Conservation (phyloP, 2,888 invertebrate genomes). For the Clostera curtula region DNA sequence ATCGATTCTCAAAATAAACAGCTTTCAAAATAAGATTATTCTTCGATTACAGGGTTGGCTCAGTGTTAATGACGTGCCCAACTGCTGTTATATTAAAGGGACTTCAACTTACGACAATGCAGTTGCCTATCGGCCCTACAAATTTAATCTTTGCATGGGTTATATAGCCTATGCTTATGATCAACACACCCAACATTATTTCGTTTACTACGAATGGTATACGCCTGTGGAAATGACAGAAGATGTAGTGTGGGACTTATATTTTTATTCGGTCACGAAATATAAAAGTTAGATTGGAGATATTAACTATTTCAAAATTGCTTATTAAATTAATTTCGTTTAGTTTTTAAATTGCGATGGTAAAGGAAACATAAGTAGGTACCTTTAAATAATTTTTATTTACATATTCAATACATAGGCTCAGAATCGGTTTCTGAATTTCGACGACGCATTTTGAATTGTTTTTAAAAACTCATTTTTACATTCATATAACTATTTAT, state of each 20-base stretch:
- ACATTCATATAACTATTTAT: too few species aligned
- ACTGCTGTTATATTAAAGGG: conserved; percentile 10
- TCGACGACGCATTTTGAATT: too few species aligned
- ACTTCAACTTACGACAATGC: conserved; percentile 3
- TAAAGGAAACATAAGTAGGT: too few species aligned
- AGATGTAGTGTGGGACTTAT: conserved; percentile 3
- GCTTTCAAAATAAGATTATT: too few species aligned
- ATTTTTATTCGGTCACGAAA: conserved; percentile 2
- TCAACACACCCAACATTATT: neutral
- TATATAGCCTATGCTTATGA: neutral
- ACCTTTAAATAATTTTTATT: too few species aligned
- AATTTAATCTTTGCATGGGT: conserved; percentile 2
- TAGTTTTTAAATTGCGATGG: too few species aligned
- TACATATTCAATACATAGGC: too few species aligned
- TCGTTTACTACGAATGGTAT: conserved; percentile 5
- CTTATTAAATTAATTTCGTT: too few species aligned
- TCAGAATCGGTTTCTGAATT: too few species aligned
- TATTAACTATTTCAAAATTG: too few species aligned
- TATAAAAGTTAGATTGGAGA: neutral
- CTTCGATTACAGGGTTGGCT: conserved; percentile 9
- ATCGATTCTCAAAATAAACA: too few species aligned
- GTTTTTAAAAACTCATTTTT: too few species aligned
- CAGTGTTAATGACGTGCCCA: neutral
- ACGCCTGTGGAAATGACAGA: conserved; percentile 1
- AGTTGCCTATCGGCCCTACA: conserved; percentile 5